phyloP scores from a whole-genome alignment of 2,888 invertebrate species.

The Mamestra brassicae region DNA sequence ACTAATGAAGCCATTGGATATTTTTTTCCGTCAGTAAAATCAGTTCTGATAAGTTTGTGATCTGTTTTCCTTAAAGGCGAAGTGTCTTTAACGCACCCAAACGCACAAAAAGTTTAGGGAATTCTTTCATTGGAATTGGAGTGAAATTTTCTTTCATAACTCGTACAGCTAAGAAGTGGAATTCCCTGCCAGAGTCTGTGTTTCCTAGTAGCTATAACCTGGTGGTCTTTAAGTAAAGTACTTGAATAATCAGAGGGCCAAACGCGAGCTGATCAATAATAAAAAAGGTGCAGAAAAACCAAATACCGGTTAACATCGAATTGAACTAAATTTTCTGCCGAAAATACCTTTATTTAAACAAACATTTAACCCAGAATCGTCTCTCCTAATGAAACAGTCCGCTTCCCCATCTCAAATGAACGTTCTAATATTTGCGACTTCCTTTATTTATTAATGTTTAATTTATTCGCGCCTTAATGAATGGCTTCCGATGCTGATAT shows the following conservation, averaged over 20 bases:
- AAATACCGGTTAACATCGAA: not conserved
- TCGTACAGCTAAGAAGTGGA: too few relatives aligned
- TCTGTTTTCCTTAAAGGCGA: too few relatives aligned
- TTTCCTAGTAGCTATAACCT: too few relatives aligned
- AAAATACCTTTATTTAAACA: constrained; percentile 13
- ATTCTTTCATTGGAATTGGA: too few relatives aligned
- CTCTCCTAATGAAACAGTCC: constrained; percentile 28
- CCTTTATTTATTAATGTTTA: constrained; percentile 59
- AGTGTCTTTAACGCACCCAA: too few relatives aligned
- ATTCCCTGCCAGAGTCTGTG: not conserved
- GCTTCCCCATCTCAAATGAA: constrained; percentile 31
- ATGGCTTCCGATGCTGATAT: constrained; percentile 52
- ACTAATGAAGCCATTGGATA: too few relatives aligned
- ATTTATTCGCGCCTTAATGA: constrained; percentile 59
- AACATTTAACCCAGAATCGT: constrained; percentile 20
- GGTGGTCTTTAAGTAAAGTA: too few relatives aligned
- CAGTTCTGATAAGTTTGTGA: not conserved
- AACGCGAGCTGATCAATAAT: too few relatives aligned
- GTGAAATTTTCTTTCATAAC: too few relatives aligned
- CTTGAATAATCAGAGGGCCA: too few relatives aligned
- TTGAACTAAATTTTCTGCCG: not conserved
- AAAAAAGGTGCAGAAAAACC: not conserved
- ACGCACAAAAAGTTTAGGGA: too few relatives aligned
- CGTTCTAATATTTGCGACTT: constrained; percentile 47
- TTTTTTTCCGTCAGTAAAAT: not conserved